Evolutionary conservation across 2,797 vertebrate species (phyloP).

Genomic region (Lagocephalus sceleratus): DNA sequence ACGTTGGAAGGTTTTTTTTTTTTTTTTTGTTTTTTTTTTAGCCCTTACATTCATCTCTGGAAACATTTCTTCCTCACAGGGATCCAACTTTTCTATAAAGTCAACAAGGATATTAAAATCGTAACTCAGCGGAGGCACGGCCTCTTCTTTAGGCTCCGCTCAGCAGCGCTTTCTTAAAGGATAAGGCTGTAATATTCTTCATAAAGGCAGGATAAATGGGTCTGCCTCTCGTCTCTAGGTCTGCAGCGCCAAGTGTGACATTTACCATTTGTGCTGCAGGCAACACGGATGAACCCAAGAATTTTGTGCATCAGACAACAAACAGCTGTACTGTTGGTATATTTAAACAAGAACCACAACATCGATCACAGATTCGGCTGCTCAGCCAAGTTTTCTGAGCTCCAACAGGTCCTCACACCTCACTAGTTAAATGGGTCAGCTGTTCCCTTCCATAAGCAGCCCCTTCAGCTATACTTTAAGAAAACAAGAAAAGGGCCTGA

Average conservation of each 20-base stretch:
- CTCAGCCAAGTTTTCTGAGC: too few relatives aligned
- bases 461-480: neutral
- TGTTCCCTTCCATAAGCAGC: neutral
- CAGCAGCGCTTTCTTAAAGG: neutral
- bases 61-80: slow-evolving; percentile 14
- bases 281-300: too few relatives aligned
- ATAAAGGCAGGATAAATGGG: neutral
- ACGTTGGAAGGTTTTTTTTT: too few relatives aligned
- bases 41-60: slow-evolving; percentile 11
- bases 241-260: too few relatives aligned
- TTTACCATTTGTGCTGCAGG: too few relatives aligned
- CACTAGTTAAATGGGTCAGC: neutral
- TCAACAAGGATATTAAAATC: slow-evolving; percentile 24
- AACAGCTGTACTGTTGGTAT: too few relatives aligned
- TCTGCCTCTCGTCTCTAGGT: neutral
- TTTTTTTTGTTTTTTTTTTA: slow-evolving; percentile 7
- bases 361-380: too few relatives aligned
- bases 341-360: too few relatives aligned
- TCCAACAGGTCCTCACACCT: slow-evolving; percentile 1
- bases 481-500: neutral
- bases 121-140: slow-evolving; percentile 5
- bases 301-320: too few relatives aligned
- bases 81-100: neutral
- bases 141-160: neutral
- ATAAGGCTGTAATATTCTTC: neutral